phyloP scores from a whole-genome alignment of 2,797 vertebrate genomes.

The Xenopus petersii region DNA sequence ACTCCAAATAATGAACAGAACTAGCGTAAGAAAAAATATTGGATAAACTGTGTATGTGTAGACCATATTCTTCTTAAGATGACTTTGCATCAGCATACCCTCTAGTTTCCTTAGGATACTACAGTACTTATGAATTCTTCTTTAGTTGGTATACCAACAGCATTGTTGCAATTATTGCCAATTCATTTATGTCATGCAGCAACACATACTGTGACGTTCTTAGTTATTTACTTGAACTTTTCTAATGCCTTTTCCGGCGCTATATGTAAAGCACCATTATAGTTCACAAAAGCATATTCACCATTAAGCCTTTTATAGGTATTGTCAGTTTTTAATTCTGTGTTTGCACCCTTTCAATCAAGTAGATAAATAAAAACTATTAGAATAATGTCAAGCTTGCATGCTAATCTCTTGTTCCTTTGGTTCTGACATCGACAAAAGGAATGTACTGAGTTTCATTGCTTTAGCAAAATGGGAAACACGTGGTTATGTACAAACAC shows the following conservation, averaged over 20 bases:
- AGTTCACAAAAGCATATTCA: background rate
- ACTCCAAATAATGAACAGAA: no score
- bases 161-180: no score
- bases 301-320: background rate
- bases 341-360: background rate
- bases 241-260: background rate
- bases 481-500: background rate
- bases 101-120: no score
- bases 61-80: background rate
- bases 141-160: background rate
- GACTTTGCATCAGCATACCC: no score
- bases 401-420: background rate
- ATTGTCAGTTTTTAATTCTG: background rate
- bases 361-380: background rate
- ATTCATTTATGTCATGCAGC: background rate
- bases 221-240: background rate
- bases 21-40: no score
- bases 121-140: background rate
- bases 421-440: background rate
- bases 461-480: background rate
- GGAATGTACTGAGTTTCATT: background rate
- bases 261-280: background rate
- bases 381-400: background rate
- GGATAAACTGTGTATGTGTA: no score
- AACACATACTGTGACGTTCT: no score